Evolutionary conservation across 1,140 invertebrate species (phyloP).

Genomic region (Drosophila fuyamai): DNA sequence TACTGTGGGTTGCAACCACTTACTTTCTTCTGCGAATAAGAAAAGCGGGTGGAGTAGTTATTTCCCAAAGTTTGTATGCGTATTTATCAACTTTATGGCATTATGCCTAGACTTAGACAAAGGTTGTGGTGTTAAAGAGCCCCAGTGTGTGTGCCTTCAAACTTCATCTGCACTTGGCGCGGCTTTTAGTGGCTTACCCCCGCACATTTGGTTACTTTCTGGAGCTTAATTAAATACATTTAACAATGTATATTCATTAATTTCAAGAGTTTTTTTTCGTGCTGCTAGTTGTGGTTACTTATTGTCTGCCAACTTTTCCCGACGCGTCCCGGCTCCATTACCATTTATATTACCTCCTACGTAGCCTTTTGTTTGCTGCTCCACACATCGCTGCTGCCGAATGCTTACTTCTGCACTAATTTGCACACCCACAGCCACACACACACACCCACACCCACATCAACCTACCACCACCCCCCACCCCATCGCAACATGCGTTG

Average conservation of each 20-base stretch:
- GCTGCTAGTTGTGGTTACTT: constrained; percentile 62
- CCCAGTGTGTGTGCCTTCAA: background rate
- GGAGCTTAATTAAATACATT: constrained; percentile 65
- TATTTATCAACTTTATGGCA: constrained; percentile 12
- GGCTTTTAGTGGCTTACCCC: constrained; percentile 1
- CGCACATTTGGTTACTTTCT: constrained; percentile 6
- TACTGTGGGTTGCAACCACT: background rate
- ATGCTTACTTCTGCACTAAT: constrained; percentile 11
- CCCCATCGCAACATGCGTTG: constrained; percentile 18
- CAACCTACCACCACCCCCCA: background rate
- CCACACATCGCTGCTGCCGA: background rate
- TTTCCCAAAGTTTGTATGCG: constrained; percentile 6
- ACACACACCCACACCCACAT: constrained; percentile 4
- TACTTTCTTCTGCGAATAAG: background rate
- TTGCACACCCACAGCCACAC: constrained; percentile 10
- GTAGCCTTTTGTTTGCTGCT: background rate
- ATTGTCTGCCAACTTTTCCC: constrained; percentile 29
- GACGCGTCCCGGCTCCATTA: background rate
- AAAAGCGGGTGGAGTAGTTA: background rate
- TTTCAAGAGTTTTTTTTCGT: constrained; percentile 50
- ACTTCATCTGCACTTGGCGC: constrained; percentile 16
- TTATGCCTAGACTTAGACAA: constrained; percentile 3
- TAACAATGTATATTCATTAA: constrained; percentile 75
- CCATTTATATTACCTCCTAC: constrained; percentile 16
- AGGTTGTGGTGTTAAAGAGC: constrained; percentile 4